Evolutionary conservation across 2,113 vertebrate species (phyloP).

Genomic region (Gulo gulo): DNA sequence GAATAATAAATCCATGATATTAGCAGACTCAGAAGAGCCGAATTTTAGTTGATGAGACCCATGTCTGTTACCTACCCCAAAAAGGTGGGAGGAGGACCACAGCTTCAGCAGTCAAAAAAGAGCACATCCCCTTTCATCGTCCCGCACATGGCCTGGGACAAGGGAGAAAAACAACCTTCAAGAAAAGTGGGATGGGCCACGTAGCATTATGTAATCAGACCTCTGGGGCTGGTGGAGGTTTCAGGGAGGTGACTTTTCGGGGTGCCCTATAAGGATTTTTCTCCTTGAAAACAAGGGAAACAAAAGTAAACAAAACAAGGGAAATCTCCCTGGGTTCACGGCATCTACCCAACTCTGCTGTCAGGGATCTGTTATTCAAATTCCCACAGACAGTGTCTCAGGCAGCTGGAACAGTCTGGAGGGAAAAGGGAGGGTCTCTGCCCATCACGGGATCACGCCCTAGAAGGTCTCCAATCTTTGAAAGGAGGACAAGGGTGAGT

Average conservation of each 20-base stretch:
- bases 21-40: not conserved
- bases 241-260: not conserved
- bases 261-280: not conserved
- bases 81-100: rapidly evolving
- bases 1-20: not conserved
- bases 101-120: not conserved
- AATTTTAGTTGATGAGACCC: not conserved
- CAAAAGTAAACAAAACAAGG: not conserved
- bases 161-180: not conserved
- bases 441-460: not conserved
- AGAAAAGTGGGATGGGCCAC: not conserved
- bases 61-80: not conserved
- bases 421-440: not conserved
- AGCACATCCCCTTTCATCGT: not conserved
- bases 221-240: not conserved
- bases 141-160: not conserved
- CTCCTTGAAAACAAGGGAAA: not conserved
- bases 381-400: not conserved
- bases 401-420: not conserved
- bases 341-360: no score
- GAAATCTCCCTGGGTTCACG: not conserved
- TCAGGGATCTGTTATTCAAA: not conserved
- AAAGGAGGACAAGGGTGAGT: not conserved
- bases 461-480: not conserved
- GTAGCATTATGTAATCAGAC: not conserved